Evolutionary conservation across 2,888 invertebrate species (phyloP).

Genomic region (Phorcus lineatus): DNA sequence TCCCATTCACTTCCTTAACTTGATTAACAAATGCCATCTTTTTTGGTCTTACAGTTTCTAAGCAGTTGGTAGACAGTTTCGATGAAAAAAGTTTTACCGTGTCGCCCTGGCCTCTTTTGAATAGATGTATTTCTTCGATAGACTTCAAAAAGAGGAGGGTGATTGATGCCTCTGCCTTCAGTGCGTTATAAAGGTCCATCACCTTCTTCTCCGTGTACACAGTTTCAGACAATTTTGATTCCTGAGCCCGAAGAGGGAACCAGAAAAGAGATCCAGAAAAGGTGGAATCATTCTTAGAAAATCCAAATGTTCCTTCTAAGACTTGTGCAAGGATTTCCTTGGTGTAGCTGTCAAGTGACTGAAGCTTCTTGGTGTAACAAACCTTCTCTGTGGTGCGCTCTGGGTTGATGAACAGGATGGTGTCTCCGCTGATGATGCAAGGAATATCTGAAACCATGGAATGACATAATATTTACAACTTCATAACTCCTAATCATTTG

Average conservation of each 20-base stretch:
- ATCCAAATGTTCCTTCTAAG: constrained; percentile 54
- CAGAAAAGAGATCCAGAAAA: constrained; percentile 68
- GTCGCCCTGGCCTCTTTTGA: constrained; percentile 15
- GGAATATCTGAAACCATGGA: constrained; percentile 60
- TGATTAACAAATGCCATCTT: constrained; percentile 9
- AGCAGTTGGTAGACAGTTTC: neutral
- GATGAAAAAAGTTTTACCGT: constrained; percentile 18
- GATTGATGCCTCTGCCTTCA: constrained; percentile 58
- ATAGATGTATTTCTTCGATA: constrained; percentile 59
- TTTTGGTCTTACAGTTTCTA: neutral
- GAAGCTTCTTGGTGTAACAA: constrained; percentile 39
- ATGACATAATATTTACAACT: too few species aligned
- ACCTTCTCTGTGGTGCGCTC: constrained; percentile 37
- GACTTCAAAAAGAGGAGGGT: constrained; percentile 67
- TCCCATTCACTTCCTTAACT: constrained; percentile 3
- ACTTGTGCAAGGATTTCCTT: constrained; percentile 39
- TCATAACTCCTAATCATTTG: too few species aligned
- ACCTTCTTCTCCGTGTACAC: constrained; percentile 56
- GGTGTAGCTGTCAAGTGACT: constrained; percentile 32
- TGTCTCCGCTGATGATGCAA: constrained; percentile 63
- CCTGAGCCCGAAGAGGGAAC: constrained; percentile 63
- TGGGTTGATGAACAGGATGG: constrained; percentile 64
- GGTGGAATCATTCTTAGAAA: constrained; percentile 37
- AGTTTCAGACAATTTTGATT: constrained; percentile 59
- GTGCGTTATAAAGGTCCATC: constrained; percentile 53